Conservation (phyloP, 2,888 invertebrate genomes). For the Cataglyphis livida region DNA sequence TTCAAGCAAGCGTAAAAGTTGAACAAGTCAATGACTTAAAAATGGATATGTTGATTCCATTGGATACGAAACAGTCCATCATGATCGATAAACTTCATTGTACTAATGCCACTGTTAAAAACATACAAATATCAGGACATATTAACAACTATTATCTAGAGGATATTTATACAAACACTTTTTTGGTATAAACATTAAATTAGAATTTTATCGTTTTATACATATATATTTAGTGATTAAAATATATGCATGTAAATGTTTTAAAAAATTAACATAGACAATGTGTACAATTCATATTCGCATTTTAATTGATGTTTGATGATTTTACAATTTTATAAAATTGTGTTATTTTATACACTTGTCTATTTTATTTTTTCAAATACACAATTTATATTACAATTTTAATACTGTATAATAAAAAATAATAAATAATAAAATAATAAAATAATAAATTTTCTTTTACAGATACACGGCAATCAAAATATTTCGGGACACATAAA, state of each 20-base stretch:
- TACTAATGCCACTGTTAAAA: conserved; percentile 79
- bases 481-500: conserved; percentile 74
- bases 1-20: conserved; percentile 85
- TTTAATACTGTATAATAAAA: not conserved
- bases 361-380: not conserved
- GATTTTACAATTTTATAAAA: not conserved
- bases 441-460: not conserved
- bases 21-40: conserved; percentile 86
- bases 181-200: conserved; percentile 85
- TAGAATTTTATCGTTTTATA: not conserved
- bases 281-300: not conserved
- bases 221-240: not conserved
- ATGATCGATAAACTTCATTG: conserved; percentile 80
- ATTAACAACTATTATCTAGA: conserved; percentile 86
- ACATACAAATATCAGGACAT: conserved; percentile 72
- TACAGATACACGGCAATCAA: conserved; percentile 74
- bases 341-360: not conserved
- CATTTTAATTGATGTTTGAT: not conserved
- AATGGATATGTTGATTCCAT: conserved; percentile 85
- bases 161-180: conserved; percentile 86
- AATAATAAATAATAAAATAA: not conserved
- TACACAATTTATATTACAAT: conserved; percentile 4
- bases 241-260: not conserved
- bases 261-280: conserved; percentile 4
- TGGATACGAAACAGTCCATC: conserved; percentile 86